Evolutionary conservation across 2,797 vertebrate species (phyloP), one percentile per base, ranked within the genome.

Genomic region (Hippocampus kuda): DNA sequence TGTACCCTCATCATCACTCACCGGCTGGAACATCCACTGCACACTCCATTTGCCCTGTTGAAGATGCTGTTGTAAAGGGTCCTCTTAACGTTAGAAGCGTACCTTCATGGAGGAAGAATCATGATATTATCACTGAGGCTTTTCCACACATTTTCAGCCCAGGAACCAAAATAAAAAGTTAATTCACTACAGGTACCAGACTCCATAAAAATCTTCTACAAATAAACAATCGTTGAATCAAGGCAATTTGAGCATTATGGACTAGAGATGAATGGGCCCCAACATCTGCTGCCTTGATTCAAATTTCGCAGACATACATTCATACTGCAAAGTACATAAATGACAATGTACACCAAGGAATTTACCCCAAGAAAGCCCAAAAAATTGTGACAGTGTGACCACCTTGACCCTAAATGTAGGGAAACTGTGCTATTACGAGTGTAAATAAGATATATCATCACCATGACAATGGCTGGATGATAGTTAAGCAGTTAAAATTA

Each of bases 21-120:
- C 90, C 90, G 66, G 84, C 83, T 51, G 78, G 84, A 46, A 89
- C 77, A 48, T 86, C 86, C 65, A 89, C 73, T 56, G 91, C 92
- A 82, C 91, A 90, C 65, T 95, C 94, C 87, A 94, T 93, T 24
- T 84, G 90, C 86, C 77, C 78, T 78, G 65, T 83, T 70, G 16
- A 34, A 84, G 77, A 70, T 57, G 49, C 54, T 76, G 68, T 49
- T 16, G 42, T 54, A 69, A 60, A 75, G 63, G 34, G 8, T n/a
- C 66, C 49, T 75, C 48, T 56, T 56, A 68, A 68, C 44, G 44
- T 72, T 63, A 71, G 69, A 74, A 65, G 30, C 30, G 27, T 59
- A 27, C 12, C 13, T 16, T 77, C 34, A 76, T 82, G 87, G 66
- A 12, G 2, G 15, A 73, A 22, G 26, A 10, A 80, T 77, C 13